Conservation (phyloP, 2,797 vertebrate species). For the Tenualosa ilisha region DNA sequence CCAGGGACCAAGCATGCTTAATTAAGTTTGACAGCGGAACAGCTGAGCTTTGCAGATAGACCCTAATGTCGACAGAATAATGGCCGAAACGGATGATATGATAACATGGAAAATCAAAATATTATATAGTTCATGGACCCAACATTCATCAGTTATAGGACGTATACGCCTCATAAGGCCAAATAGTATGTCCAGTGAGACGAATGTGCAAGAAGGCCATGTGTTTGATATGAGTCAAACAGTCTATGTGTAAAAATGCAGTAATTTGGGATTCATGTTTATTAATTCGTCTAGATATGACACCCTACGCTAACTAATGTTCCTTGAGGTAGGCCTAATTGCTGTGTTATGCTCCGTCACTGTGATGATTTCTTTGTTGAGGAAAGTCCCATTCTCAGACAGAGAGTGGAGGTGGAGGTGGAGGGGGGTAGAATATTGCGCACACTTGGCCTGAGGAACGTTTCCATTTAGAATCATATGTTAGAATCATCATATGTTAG, state of each 20-base stretch:
- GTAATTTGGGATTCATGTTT: too few species aligned
- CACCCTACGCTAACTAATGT: background rate
- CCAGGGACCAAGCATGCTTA: constrained; percentile 24
- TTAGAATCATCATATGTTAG: constrained; percentile 63
- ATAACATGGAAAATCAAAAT: constrained; percentile 13
- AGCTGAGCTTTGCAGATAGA: constrained; percentile 25
- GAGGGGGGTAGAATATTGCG: background rate
- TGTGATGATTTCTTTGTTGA: constrained; percentile 12
- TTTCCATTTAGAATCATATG: constrained; percentile 62
- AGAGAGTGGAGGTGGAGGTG: background rate
- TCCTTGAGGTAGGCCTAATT: background rate
- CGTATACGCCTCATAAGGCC: background rate
- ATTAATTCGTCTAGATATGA: background rate
- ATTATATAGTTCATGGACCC: background rate
- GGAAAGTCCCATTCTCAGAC: background rate
- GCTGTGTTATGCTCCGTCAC: background rate
- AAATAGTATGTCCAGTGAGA: background rate
- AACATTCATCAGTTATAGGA: background rate
- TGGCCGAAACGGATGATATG: background rate
- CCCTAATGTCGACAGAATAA: constrained; percentile 15
- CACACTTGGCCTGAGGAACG: background rate
- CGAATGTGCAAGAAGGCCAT: background rate
- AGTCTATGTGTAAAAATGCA: background rate
- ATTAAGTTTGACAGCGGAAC: constrained; percentile 43
- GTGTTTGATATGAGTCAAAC: too few species aligned